Base-by-base conservation (phyloP, 2,888 invertebrate genomes). In the Fragum whitleyi region DNA sequence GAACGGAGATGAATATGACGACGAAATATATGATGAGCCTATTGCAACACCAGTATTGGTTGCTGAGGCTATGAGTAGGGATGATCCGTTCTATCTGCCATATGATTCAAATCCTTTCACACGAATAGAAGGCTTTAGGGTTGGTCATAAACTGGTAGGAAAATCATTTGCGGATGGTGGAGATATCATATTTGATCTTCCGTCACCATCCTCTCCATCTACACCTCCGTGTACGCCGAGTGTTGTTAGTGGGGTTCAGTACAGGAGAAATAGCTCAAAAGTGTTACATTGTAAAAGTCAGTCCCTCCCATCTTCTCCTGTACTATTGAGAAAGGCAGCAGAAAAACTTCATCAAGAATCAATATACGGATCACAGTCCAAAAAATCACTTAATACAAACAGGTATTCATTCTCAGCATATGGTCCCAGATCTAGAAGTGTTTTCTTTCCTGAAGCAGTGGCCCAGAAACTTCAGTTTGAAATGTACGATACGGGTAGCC, bases 11-110 rank as follows among this genome's bases (percentile, higher is more conserved):
- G 71, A 79, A 11, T 77, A 71, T 59, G 86, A 86, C 9, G 61
- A 78, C 57, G 85, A 83, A 23, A 79, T 77, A n/a, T 74, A 65
- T 19, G 74, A 70, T 16, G 65, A 87, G 16, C 39, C 70, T 29
- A 79, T 69, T 6, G 75, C 90, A 53, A 95, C 96, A 74, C 95
- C 96, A 77, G 96, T 94, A 79, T 92, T 96, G 88, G 96, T 97
- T 11, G 97, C 97, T 70, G 97, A 97, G 94, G 96, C 97, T 81
- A 98, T 98, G 96, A 96, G 97, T 70, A 86, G 91, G 57, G 92
- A 93, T 69, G 94, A 94, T 85, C 92, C 92, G n/a, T 93, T 93
- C 82, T 94, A 94, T 85, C 89, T 89, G 14, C 94, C 94, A 21
- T 89, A 90, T 0, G 86, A 86, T 57, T 85, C 84, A 59, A 93